Base-by-base conservation (phyloP, 2,888 invertebrate species). In the Andrena minutula region DNA sequence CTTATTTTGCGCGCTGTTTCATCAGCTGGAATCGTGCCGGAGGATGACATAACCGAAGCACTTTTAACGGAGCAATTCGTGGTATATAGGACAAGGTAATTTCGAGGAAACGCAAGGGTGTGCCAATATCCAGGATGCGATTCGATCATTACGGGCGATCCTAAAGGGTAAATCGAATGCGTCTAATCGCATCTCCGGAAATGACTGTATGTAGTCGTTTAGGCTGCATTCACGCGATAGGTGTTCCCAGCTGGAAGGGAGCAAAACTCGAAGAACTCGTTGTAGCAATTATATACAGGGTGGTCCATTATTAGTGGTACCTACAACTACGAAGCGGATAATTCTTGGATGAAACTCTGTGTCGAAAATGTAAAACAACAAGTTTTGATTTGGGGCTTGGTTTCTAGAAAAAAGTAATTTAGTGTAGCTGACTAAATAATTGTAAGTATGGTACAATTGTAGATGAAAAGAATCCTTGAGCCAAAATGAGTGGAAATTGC, bases 71-170 rank as follows among this genome's bases (percentile, higher is more conserved):
- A 51, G 64, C 79, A 60, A 70, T 70, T 61, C 16, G 56, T 7
- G 49, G 64, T 73, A 82, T 76, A 75, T 81, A 81, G 77, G 56
- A 75, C 65, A 75, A 79, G 74, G 70, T 58, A 73, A 75, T 86
- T 86, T 86, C 79, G 32, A 64, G 58, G 86, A 84, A 86, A 84
- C 47, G 79, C 8, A 5, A 71, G 86, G 87, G 87, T 68, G 87
- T 47, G 84, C 61, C 84, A 69, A 76, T 87, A 82, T 78, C 68
- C 75, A 75, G 77, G 74, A 83, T 76, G 77, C 68, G 61, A 71
- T 51, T 83, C 68, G 61, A 84, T 88, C 85, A 78, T 89, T 83
- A 80, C 72, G 71, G 68, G 65, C 61, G 71, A 84, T 75, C 73
- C 60, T 77, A 41, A 76, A 83, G 58, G 74, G 69, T 70, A 65